Evolutionary conservation across 2,888 invertebrate species (phyloP), one percentile per base, ranked within the genome.

Genomic region (Cerastoderma edule): DNA sequence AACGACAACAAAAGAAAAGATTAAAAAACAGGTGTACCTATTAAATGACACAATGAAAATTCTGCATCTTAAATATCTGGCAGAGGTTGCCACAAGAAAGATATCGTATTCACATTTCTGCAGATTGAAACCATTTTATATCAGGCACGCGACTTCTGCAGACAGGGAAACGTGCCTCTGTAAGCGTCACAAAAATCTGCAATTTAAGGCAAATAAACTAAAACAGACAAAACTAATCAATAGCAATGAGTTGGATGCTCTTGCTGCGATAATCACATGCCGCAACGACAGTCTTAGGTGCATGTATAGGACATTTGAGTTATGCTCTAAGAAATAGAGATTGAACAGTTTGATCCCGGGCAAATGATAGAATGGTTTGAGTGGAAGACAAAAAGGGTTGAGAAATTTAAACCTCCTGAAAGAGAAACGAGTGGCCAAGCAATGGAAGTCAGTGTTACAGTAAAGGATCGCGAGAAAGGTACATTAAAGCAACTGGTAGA

Each of bases 101-200:
- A 92, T 83, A n/a, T 78, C 75, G 22, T 83, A 81, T 53, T 67
- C 81, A 0, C 30, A 65, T 6, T 83, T 85, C 44, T 76, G 82
- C 57, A 57, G 74, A 39, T 44, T 85, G 19, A 67, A 80, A 22
- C 82, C 83, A 44, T 85, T 85, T 56, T 82, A 72, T 73, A 66
- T 82, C 1, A 27, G 68, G 5, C 44, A 56, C 16, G 67, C 85
- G 35, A 72, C 60, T 8, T 39, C 69, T 30, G 67, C 63, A 60
- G 80, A 82, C 67, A 65, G 83, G 39, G 73, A 85, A 24, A 83
- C 83, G 5, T 82, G 85, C 46, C 48, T 76, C 1, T 85, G 83
- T 35, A 83, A 80, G 44, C 13, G 56, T 1, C 78, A 78, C 65
- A 75, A 78, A 65, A 83, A 83, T 70, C 35, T 69, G 0, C 65